Evolutionary conservation across 2,113 vertebrate genomes (phyloP).

Genomic region (Aspidoscelis tigris): DNA sequence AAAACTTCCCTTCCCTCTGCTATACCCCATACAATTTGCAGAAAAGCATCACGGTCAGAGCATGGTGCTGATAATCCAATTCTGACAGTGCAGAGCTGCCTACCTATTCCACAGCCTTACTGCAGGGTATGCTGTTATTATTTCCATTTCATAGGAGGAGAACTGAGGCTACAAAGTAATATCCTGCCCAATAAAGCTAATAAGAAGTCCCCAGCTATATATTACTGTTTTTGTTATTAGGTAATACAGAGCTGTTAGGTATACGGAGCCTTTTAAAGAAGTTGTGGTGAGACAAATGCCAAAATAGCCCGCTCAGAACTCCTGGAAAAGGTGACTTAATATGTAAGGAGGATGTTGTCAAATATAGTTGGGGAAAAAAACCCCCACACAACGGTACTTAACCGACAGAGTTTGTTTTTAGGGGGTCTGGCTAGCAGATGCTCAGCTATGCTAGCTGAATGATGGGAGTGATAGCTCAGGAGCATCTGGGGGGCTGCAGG

Average conservation of each 20-base stretch:
- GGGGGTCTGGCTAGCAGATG: not conserved
- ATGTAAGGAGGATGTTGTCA: not conserved
- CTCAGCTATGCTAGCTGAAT: no score
- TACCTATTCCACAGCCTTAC: not conserved
- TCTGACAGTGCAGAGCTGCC: not conserved
- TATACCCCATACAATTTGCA: not conserved
- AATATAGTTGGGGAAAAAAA: not conserved
- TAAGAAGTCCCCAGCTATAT: not conserved
- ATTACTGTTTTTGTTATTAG: slow-evolving; percentile 2
- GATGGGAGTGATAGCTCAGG: no score
- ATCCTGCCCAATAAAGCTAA: not conserved
- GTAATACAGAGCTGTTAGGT: not conserved
- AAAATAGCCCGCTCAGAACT: not conserved
- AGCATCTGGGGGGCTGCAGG: no score
- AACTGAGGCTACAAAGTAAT: not conserved
- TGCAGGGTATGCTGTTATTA: not conserved
- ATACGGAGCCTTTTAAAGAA: not conserved
- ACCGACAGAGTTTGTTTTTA: not conserved
- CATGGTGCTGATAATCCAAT: no score
- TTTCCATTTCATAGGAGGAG: not conserved
- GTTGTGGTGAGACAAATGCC: not conserved
- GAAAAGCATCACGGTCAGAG: not conserved
- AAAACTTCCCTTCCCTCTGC: not conserved
- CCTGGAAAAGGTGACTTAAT: not conserved
- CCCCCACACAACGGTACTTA: not conserved